These are phyloP conservation scores for Eupithecia tripunctaria DNA, from an alignment of 2,888 invertebrate species.

Conservation along the genomic window DNA sequence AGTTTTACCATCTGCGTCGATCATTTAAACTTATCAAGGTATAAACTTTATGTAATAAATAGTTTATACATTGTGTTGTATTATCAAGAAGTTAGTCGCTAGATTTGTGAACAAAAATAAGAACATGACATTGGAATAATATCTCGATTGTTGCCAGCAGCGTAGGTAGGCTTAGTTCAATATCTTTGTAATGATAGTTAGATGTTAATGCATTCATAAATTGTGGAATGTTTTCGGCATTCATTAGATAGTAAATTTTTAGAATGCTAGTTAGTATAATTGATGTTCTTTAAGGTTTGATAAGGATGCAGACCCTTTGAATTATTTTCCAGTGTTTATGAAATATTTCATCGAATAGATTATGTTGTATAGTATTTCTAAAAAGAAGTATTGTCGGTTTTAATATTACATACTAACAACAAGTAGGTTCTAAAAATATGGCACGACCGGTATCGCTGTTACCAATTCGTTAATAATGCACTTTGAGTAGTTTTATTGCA, in stretches of 20 bases:
- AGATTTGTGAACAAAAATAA: conserved; percentile 42
- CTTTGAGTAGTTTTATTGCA: conserved; percentile 60
- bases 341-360: conserved; percentile 48
- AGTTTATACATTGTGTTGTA: conserved; percentile 30
- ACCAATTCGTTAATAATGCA: conserved; percentile 73
- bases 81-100: conserved; percentile 36
- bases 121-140: conserved; percentile 61
- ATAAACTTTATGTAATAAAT: conserved; percentile 24
- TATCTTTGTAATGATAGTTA: conserved; percentile 73
- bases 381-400: conserved; percentile 48
- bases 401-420: conserved; percentile 35
- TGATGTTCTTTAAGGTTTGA: conserved; percentile 66
- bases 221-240: conserved; percentile 75
- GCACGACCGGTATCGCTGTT: conserved; percentile 56
- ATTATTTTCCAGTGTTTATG: conserved; percentile 44
- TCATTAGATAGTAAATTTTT: conserved; percentile 83
- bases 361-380: conserved; percentile 51
- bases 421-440: conserved; percentile 42
- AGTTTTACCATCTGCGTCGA: not conserved
- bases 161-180: conserved; percentile 77
- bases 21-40: conserved; percentile 3
- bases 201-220: conserved; percentile 79
- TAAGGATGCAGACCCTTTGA: conserved; percentile 46
- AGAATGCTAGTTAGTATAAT: conserved; percentile 84
- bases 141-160: conserved; percentile 67